Evolutionary conservation across 2,888 invertebrate genomes (phyloP).

Genomic region (Frankliniella fusca): DNA sequence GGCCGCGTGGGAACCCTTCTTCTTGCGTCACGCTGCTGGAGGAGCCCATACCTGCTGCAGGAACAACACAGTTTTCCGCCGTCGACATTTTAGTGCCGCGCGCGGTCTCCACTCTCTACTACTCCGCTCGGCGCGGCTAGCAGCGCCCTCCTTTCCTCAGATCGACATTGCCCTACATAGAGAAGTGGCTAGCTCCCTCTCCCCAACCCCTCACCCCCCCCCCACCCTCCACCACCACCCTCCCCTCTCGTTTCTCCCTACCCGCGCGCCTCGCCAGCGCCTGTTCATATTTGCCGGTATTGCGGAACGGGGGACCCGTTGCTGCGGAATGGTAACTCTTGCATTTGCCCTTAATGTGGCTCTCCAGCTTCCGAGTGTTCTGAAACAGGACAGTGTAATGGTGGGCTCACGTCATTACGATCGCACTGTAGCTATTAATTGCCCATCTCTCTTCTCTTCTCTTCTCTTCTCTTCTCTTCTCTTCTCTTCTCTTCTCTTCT

Average conservation of each 20-base stretch:
- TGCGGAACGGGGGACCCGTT: not conserved
- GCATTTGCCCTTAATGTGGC: slow-evolving; percentile 22
- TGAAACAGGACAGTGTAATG: not conserved
- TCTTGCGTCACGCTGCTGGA: too few species aligned
- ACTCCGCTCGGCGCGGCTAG: not conserved
- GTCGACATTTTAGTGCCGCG: not conserved
- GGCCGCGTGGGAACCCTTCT: too few species aligned
- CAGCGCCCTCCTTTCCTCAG: slow-evolving; percentile 11
- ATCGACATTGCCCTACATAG: slow-evolving; percentile 26
- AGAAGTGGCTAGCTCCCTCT: not conserved
- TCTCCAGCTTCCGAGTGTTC: slow-evolving; percentile 21
- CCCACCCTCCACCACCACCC: not conserved
- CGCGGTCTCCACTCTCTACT: not conserved
- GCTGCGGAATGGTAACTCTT: not conserved
- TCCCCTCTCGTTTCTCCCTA: too few species aligned
- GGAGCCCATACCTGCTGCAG: too few species aligned
- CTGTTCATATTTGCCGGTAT: slow-evolving; percentile 20
- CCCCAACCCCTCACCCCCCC: not conserved
- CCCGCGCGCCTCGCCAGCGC: not conserved
- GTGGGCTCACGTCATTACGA: not conserved
- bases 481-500: too few species aligned
- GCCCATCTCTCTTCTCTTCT: not conserved
- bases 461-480: too few species aligned
- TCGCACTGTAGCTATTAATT: not conserved
- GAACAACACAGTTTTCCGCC: not conserved